phyloP scores from a whole-genome alignment of 2,888 invertebrate genomes.

The Apotomis capreana region DNA sequence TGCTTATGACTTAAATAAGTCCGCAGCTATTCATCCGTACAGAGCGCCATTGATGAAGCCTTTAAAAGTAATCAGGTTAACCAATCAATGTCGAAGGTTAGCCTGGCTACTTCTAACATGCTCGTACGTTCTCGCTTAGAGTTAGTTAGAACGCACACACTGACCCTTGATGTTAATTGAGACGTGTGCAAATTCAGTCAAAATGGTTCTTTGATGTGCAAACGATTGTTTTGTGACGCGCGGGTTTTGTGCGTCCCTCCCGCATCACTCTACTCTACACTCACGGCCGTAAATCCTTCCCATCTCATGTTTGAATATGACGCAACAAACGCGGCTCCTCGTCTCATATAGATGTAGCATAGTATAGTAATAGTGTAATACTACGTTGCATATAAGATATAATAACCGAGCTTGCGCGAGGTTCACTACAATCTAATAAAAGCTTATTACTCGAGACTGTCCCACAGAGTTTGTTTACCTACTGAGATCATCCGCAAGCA shows the following conservation, averaged over 20 bases:
- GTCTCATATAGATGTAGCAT: constrained; percentile 5
- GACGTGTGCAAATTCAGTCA: constrained; percentile 30
- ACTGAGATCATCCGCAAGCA: background rate
- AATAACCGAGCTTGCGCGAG: background rate
- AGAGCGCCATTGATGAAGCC: constrained; percentile 36
- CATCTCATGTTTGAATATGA: constrained; percentile 15
- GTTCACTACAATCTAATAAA: constrained; percentile 16
- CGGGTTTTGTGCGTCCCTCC: constrained; percentile 11
- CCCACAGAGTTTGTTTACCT: background rate
- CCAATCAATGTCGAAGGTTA: constrained; percentile 38
- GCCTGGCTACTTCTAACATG: constrained; percentile 8
- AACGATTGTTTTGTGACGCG: constrained; percentile 31
- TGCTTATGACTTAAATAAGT: background rate
- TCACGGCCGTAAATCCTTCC: constrained; percentile 5
- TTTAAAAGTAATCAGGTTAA: constrained; percentile 40
- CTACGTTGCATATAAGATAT: constrained; percentile 1
- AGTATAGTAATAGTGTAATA: background rate
- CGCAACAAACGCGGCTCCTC: background rate
- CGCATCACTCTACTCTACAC: background rate
- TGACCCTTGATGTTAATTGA: constrained; percentile 32
- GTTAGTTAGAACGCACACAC: constrained; percentile 5
- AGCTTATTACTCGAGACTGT: background rate
- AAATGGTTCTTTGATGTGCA: constrained; percentile 27
- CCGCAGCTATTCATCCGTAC: constrained; percentile 17
- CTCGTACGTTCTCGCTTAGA: constrained; percentile 17